These are phyloP conservation scores for Eremophila alpestris DNA, from an alignment of 2,797 vertebrate species.

Conservation along the genomic window DNA sequence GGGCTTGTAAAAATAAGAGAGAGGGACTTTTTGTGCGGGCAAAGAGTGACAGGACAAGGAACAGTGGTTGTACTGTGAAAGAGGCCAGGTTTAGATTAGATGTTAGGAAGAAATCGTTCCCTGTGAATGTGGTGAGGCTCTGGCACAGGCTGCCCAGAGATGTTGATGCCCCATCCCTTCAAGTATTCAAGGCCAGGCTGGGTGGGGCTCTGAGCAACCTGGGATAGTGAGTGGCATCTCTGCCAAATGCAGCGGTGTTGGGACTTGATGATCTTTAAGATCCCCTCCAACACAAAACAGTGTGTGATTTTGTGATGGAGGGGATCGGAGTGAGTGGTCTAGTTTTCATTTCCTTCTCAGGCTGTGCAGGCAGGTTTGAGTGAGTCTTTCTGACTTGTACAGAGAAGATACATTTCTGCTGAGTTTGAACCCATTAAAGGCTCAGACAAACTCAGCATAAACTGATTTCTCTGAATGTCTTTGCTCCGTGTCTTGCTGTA, in stretches of 20 bases:
- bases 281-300: not conserved
- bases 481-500: not conserved
- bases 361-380: not conserved
- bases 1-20: not conserved
- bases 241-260: not conserved
- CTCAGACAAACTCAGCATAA: not conserved
- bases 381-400: not conserved
- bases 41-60: not conserved
- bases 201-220: not conserved
- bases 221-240: not conserved
- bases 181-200: not conserved
- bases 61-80: not conserved
- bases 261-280: not conserved
- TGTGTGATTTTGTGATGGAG: not conserved
- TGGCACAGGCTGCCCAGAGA: not conserved
- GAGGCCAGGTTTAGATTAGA: not conserved
- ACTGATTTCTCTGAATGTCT: not conserved
- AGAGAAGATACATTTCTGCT: not conserved
- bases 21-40: not conserved
- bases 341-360: not conserved
- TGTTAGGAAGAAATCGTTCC: not conserved
- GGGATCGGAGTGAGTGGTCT: accelerated
- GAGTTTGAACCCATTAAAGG: not conserved
- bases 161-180: not conserved
- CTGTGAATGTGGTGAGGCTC: not conserved